These are phyloP conservation scores for Myathropa florea DNA, from an alignment of 2,888 invertebrate genomes.

Conservation along the genomic window DNA sequence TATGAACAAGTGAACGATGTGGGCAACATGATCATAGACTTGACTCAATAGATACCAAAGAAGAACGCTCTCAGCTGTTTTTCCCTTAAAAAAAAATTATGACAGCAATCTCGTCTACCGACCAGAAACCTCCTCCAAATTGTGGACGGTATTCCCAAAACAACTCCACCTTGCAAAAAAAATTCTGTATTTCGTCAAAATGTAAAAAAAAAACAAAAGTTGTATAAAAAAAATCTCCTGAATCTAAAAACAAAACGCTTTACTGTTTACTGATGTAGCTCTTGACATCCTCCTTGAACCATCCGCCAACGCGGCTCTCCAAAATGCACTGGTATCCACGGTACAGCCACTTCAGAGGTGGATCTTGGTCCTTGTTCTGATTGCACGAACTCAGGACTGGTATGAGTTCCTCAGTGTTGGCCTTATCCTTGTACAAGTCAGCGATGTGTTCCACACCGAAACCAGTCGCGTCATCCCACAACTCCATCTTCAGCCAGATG, in stretches of 20 bases:
- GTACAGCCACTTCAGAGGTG: conserved; percentile 70
- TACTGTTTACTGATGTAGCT: conserved; percentile 13
- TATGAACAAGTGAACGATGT: no score
- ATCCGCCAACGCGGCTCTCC: conserved; percentile 70
- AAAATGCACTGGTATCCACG: conserved; percentile 71
- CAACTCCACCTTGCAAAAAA: no score
- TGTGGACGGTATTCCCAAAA: no score
- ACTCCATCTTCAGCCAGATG: conserved; percentile 58
- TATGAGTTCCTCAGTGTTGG: conserved; percentile 69
- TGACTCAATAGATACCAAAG: no score
- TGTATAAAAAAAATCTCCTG: no score
- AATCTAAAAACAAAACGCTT: background rate
- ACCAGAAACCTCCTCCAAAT: no score
- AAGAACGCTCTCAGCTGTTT: no score
- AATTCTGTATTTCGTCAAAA: no score
- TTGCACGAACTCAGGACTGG: conserved; percentile 72
- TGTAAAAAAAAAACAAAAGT: no score
- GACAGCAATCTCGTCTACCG: no score
- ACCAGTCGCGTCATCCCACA: conserved; percentile 71
- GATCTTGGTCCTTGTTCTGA: conserved; percentile 63
- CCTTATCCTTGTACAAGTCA: conserved; percentile 68
- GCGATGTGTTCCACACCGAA: conserved; percentile 71
- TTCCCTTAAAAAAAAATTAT: no score
- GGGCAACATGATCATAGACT: no score
- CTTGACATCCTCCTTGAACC: conserved; percentile 72